A percentile compares a stretch with the other conserved stretches of the same genome.
Evolutionary conservation across 2,113 vertebrate genomes (phyloP).

Genomic region (Amphiprion percula): DNA sequence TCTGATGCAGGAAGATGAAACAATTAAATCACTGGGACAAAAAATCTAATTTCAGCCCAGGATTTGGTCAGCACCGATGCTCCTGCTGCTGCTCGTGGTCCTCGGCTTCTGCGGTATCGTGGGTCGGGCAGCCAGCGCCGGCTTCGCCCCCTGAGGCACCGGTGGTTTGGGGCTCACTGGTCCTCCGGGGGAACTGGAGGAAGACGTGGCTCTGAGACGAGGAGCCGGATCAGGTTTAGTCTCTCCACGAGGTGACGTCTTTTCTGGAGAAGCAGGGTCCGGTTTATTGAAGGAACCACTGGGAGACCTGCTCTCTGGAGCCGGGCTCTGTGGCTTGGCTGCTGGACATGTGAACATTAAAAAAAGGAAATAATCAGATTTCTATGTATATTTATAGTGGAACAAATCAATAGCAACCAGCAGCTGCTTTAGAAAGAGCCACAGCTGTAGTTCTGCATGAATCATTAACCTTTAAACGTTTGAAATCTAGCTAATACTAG

Average conservation of each 20-base stretch:
- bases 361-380: background rate
- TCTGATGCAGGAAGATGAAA: too few relatives aligned
- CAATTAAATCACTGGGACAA: background rate
- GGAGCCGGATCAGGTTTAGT: slow-evolving; percentile 84
- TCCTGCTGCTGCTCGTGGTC: slow-evolving; percentile 81
- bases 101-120: slow-evolving; percentile 92
- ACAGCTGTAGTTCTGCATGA: background rate
- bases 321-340: slow-evolving; percentile 81
- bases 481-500: background rate
- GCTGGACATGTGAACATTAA: slow-evolving; percentile 23
- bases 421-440: background rate
- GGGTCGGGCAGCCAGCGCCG: slow-evolving; percentile 87
- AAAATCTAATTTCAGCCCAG: background rate
- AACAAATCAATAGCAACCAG: background rate
- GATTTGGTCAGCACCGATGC: slow-evolving; percentile 83
- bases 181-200: slow-evolving; percentile 70
- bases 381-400: too few relatives aligned
- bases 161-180: slow-evolving; percentile 89
- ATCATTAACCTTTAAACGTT: background rate
- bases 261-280: slow-evolving; percentile 83
- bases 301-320: slow-evolving; percentile 84
- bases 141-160: slow-evolving; percentile 87
- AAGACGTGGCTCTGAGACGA: slow-evolving; percentile 85
- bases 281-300: slow-evolving; percentile 54
- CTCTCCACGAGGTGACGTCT: slow-evolving; percentile 83